Conservation (phyloP, 2,888 invertebrate species). For the Elysia crispata region DNA sequence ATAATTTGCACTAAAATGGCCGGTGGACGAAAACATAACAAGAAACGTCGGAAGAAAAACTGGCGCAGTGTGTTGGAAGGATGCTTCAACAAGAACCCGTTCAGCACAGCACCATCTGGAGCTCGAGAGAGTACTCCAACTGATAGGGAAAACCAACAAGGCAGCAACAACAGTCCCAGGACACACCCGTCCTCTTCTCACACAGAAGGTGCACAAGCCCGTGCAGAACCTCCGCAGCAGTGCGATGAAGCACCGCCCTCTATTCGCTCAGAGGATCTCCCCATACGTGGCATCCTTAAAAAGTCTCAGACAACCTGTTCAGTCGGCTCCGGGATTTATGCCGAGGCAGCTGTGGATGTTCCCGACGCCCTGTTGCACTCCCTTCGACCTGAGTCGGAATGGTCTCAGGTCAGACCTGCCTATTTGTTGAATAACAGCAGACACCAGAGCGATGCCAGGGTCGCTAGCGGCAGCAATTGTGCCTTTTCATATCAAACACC, state of each 20-base stretch:
- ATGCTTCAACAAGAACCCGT: conserved; percentile 28
- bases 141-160: background rate
- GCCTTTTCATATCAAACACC: background rate
- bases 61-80: conserved; percentile 43
- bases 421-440: conserved; percentile 21
- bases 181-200: background rate
- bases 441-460: background rate
- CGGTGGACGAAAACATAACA: conserved; percentile 36
- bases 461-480: background rate
- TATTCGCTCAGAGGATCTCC: background rate
- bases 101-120: background rate
- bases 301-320: conserved; percentile 29
- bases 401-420: conserved; percentile 18
- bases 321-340: conserved; percentile 11
- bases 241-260: background rate
- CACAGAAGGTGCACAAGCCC: background rate
- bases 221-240: background rate
- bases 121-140: background rate
- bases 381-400: background rate
- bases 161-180: background rate
- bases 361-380: conserved; percentile 7
- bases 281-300: conserved; percentile 42
- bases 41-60: conserved; percentile 35
- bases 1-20: conserved; percentile 25
- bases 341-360: conserved; percentile 36